phyloP scores from a whole-genome alignment of 2,888 invertebrate species.

The Incurvaria masculella region DNA sequence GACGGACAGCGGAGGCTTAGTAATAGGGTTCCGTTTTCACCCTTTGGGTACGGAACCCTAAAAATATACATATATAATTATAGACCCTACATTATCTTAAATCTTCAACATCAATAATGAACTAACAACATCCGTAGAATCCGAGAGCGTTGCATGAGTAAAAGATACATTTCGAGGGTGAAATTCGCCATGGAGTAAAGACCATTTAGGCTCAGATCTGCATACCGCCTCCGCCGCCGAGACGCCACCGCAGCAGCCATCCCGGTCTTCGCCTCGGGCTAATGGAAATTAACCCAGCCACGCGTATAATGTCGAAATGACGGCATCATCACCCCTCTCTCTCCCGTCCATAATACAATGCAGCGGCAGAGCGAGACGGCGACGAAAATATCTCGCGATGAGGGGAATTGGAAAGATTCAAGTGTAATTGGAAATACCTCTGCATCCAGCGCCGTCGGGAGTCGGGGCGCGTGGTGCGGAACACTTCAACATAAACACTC shows the following conservation, averaged over 20 bases:
- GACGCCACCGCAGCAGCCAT: constrained; percentile 23
- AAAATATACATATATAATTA: too few relatives aligned
- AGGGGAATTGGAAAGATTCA: constrained; percentile 50
- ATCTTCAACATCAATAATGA: too few relatives aligned
- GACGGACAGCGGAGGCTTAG: too few relatives aligned
- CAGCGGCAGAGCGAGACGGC: constrained; percentile 27
- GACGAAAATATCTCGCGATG: constrained; percentile 39
- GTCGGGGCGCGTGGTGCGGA: too few relatives aligned
- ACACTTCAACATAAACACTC: too few relatives aligned
- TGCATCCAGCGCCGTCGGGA: constrained; percentile 32
- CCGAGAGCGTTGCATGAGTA: too few relatives aligned
- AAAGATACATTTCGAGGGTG: too few relatives aligned
- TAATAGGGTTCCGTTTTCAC: too few relatives aligned
- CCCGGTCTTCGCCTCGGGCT: constrained; percentile 40
- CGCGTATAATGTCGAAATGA: constrained; percentile 23
- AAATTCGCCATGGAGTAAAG: neutral
- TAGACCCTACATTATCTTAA: too few relatives aligned
- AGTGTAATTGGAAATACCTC: constrained; percentile 57
- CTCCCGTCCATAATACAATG: constrained; percentile 21
- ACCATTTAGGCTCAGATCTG: neutral
- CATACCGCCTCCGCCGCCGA: neutral
- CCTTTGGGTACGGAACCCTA: too few relatives aligned
- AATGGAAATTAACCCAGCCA: constrained; percentile 46
- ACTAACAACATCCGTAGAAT: too few relatives aligned
- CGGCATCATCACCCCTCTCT: constrained; percentile 27